Conservation (phyloP, 2,797 vertebrate species). For the Diceros bicornis region DNA sequence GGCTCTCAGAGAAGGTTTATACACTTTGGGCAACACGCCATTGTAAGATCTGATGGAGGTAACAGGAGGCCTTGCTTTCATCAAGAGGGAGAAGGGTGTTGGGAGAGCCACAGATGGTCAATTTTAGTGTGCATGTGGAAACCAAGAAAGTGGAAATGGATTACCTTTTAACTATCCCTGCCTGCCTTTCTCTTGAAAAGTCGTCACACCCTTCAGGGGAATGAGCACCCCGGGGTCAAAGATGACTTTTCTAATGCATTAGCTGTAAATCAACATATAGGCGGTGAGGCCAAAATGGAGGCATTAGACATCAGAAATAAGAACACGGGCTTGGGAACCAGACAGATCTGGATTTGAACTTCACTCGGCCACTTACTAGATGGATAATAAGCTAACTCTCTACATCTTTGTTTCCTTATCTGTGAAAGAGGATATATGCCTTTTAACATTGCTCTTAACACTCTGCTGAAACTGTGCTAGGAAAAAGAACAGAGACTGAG, state of each 20-base stretch:
- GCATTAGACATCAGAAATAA: neutral
- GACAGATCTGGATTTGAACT: neutral
- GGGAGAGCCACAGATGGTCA: too few species aligned
- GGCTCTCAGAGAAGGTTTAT: neutral
- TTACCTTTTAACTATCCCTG: neutral
- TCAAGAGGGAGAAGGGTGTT: neutral
- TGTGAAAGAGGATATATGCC: neutral
- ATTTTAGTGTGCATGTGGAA: neutral
- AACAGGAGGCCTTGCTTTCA: neutral
- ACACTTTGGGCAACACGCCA: neutral
- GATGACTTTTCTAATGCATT: neutral
- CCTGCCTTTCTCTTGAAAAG: neutral
- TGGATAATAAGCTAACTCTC: neutral
- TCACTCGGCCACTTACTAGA: neutral
- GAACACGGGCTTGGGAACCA: neutral
- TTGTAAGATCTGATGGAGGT: neutral
- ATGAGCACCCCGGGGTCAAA: neutral
- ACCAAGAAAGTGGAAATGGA: neutral
- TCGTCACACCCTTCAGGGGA: neutral
- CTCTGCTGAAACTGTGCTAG: neutral
- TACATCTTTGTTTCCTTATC: neutral
- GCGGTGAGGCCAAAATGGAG: neutral
- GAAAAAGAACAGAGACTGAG: neutral
- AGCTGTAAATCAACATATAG: neutral
- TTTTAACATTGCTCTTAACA: constrained; percentile 8